phyloP scores from a whole-genome alignment of 2,113 vertebrate species.

The Crocuta crocuta region DNA sequence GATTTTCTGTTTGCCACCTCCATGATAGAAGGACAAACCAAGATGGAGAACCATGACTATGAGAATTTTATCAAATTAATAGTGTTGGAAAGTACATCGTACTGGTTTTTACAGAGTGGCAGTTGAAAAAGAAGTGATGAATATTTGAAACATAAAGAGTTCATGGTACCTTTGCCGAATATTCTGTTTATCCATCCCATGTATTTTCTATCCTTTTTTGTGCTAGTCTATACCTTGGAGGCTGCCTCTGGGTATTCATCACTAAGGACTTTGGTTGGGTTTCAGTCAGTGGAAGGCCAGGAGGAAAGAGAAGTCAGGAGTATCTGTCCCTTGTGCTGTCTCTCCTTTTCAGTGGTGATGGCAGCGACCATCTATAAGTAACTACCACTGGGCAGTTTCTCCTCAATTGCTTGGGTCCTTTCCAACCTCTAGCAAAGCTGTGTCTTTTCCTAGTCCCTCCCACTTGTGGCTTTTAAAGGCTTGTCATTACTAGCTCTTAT shows the following conservation, averaged over 20 bases:
- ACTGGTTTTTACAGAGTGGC: not conserved
- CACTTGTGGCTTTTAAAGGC: not conserved
- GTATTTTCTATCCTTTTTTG: not conserved
- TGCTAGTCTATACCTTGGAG: not conserved
- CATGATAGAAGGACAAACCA: not conserved
- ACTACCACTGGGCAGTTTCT: too few relatives aligned
- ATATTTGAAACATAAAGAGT: not conserved
- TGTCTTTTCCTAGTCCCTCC: not conserved
- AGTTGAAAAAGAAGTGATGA: not conserved
- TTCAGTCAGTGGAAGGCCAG: not conserved
- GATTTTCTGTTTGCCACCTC: not conserved
- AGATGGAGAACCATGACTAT: too few relatives aligned
- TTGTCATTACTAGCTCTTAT: not conserved
- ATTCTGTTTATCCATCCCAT: not conserved
- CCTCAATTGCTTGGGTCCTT: rapidly evolving
- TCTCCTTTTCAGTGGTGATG: not conserved
- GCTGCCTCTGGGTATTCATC: not conserved
- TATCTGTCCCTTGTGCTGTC: not conserved
- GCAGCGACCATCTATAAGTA: not conserved
- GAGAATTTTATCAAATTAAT: not conserved
- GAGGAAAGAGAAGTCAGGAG: not conserved
- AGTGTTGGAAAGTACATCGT: not conserved
- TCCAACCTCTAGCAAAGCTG: not conserved
- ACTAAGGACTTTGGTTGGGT: not conserved
- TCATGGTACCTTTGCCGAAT: too few relatives aligned